A percentile compares a stretch with the other conserved stretches of the same genome.
These are phyloP conservation scores for Cistogaster globosa DNA, from an alignment of 2,888 invertebrate genomes.

Conservation along the genomic window DNA sequence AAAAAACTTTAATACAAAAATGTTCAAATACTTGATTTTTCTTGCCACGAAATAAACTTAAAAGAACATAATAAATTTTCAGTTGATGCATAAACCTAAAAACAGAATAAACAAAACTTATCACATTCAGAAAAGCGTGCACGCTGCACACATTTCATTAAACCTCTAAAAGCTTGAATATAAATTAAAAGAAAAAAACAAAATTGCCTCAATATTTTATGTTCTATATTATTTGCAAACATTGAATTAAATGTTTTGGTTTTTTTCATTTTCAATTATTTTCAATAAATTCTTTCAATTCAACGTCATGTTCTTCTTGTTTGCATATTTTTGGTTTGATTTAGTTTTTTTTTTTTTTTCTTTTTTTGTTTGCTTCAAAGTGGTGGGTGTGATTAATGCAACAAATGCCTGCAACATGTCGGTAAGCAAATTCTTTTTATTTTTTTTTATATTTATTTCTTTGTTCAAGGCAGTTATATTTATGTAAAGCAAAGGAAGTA, in stretches of 20 bases:
- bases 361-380: no score
- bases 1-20: constrained; percentile 1
- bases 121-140: constrained; percentile 4
- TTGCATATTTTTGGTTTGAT: constrained; percentile 12
- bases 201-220: constrained; percentile 1
- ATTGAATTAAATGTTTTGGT: constrained; percentile 34
- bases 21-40: constrained; percentile 24
- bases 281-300: constrained; percentile 47
- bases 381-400: constrained; percentile 69
- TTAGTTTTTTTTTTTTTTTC: constrained; percentile 1
- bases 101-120: constrained; percentile 12
- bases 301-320: constrained; percentile 30
- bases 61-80: constrained; percentile 56
- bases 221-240: constrained; percentile 6
- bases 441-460: constrained; percentile 6
- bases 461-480: constrained; percentile 29
- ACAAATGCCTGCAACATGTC: constrained; percentile 63
- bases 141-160: background rate
- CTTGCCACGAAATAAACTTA: constrained; percentile 8
- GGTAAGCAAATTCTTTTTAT: background rate
- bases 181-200: background rate
- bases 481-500: constrained; percentile 59
- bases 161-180: background rate
- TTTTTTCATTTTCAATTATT: constrained; percentile 46
- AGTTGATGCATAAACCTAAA: constrained; percentile 42